Conservation (phyloP, 2,888 invertebrate genomes). For the Danaus chrysippus region DNA sequence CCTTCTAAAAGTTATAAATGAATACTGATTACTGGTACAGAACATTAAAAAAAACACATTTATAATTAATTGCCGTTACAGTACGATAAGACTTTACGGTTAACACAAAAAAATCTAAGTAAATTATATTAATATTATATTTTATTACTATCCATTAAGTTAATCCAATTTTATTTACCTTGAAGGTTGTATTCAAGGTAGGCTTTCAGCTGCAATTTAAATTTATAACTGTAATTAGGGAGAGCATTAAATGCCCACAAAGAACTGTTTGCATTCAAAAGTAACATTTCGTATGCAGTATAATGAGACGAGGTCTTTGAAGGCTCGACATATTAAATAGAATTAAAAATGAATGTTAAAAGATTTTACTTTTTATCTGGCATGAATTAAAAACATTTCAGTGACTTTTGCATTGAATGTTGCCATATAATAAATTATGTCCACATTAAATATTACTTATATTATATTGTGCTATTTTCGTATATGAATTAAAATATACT, state of each 20-base stretch:
- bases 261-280: not conserved
- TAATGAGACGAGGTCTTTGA: conserved; percentile 2
- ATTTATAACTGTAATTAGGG: conserved; percentile 1
- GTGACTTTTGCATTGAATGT: too few species aligned
- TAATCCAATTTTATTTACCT: not conserved
- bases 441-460: too few species aligned
- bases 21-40: too few species aligned
- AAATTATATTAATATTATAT: not conserved
- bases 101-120: too few species aligned
- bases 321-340: not conserved
- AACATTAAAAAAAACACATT: too few species aligned
- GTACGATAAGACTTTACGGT: too few species aligned
- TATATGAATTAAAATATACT: too few species aligned
- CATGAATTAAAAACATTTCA: too few species aligned
- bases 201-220: not conserved
- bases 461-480: too few species aligned
- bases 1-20: too few species aligned
- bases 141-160: conserved; percentile 9
- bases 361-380: not conserved
- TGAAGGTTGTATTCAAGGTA: conserved; percentile 3
- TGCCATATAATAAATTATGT: too few species aligned
- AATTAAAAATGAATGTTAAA: not conserved
- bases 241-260: not conserved
- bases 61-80: too few species aligned
- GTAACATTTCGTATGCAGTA: not conserved